A percentile compares a stretch with the other conserved stretches of the same genome.
phyloP scores from a whole-genome alignment of 2,113 vertebrate species.

The Ursus arctos region DNA sequence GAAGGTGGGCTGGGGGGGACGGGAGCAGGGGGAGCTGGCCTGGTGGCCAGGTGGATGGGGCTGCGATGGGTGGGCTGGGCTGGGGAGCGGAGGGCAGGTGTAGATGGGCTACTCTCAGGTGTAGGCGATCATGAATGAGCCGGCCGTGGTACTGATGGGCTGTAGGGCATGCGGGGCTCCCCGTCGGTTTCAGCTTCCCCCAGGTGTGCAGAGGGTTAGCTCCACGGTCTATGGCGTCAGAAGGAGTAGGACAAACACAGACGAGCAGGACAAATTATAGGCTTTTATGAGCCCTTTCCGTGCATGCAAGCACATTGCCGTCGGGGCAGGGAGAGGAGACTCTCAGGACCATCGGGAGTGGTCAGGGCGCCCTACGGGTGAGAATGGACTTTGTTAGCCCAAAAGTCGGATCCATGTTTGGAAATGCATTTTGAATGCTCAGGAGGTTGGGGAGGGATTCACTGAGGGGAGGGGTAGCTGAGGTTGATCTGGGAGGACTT shows the following conservation, averaged over 20 bases:
- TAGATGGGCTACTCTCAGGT: not conserved
- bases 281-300: fast-evolving
- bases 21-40: not conserved
- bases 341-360: fast-evolving
- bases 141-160: fast-evolving
- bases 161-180: fast-evolving
- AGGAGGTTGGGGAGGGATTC: not conserved
- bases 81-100: fast-evolving
- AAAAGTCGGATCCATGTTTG: not conserved
- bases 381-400: too few species aligned
- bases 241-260: fast-evolving
- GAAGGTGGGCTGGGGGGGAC: fast-evolving
- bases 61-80: fast-evolving
- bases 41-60: fast-evolving
- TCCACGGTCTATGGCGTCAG: fast-evolving
- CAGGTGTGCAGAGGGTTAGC: fast-evolving
- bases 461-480: fast-evolving
- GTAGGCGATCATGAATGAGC: not conserved
- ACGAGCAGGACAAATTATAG: too few species aligned
- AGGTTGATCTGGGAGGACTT: not conserved
- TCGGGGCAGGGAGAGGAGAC: not conserved
- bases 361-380: fast-evolving
- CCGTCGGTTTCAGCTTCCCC: fast-evolving
- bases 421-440: fast-evolving
- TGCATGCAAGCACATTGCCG: fast-evolving